Evolutionary conservation across 2,113 vertebrate species (phyloP).

Genomic region (Eupsittula cactorum): DNA sequence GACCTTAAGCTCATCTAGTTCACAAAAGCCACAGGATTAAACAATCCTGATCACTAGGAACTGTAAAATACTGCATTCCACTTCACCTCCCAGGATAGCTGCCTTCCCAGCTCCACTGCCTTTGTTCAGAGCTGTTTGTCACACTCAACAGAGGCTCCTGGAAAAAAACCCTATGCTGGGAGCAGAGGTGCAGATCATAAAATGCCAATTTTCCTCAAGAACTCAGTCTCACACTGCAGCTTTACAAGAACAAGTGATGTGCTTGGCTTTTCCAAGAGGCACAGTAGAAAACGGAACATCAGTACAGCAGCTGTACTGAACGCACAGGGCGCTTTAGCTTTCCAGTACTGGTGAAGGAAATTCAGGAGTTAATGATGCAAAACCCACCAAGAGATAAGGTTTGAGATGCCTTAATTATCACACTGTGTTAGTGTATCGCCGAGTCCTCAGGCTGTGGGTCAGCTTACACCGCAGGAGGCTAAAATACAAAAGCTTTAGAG

Average conservation of each 20-base stretch:
- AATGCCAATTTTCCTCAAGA: not conserved
- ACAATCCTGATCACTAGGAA: not conserved
- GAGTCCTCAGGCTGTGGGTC: not conserved
- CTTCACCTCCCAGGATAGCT: not conserved
- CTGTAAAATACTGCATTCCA: not conserved
- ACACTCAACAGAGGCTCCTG: not conserved
- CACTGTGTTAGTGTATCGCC: not conserved
- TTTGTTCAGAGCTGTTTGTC: not conserved
- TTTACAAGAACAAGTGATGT: not conserved
- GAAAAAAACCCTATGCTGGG: not conserved
- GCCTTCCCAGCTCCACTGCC: not conserved
- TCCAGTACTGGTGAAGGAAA: not conserved
- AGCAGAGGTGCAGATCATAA: not conserved
- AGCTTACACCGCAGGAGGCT: not conserved
- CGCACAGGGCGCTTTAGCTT: not conserved
- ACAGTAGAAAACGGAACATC: not conserved
- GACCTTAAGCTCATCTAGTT: not conserved
- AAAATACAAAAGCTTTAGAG: not conserved
- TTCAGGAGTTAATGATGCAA: not conserved
- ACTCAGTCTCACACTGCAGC: not conserved
- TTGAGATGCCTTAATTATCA: not conserved
- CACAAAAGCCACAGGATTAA: not conserved
- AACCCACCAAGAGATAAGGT: not conserved
- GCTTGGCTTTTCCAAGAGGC: not conserved
- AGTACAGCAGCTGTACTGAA: not conserved